Conservation (phyloP, 1,140 invertebrate species). For the Spodoptera frugiperda region DNA sequence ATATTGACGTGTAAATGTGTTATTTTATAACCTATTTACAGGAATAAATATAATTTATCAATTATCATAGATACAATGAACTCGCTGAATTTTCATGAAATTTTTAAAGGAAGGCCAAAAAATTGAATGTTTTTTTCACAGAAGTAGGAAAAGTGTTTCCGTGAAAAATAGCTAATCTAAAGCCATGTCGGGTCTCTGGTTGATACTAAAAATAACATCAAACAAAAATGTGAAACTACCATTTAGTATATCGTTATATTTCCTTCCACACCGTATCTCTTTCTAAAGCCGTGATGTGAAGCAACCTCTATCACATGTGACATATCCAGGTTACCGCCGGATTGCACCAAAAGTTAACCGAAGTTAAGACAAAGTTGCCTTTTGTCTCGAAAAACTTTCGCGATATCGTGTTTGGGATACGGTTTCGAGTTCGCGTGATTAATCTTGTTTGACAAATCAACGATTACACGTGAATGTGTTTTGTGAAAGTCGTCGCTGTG, state of each 20-base stretch:
- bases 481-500: neutral
- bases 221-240: neutral
- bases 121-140: too few relatives aligned
- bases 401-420: constrained; percentile 16
- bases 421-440: constrained; percentile 23
- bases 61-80: too few relatives aligned
- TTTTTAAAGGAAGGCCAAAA: too few relatives aligned
- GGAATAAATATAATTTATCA: too few relatives aligned
- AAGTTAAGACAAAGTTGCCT: constrained; percentile 17
- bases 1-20: too few relatives aligned
- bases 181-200: too few relatives aligned
- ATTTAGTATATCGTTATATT: neutral
- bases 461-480: neutral
- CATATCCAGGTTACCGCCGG: constrained; percentile 14
- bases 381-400: constrained; percentile 22
- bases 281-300: constrained; percentile 31
- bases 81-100: too few relatives aligned
- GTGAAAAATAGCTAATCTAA: too few relatives aligned
- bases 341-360: constrained; percentile 29
- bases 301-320: constrained; percentile 24
- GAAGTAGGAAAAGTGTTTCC: too few relatives aligned
- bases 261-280: neutral
- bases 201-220: neutral
- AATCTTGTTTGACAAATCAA: constrained; percentile 1
- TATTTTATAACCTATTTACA: too few relatives aligned